These are phyloP conservation scores for Coendou prehensilis DNA, from an alignment of 2,797 vertebrate genomes.

Conservation along the genomic window DNA sequence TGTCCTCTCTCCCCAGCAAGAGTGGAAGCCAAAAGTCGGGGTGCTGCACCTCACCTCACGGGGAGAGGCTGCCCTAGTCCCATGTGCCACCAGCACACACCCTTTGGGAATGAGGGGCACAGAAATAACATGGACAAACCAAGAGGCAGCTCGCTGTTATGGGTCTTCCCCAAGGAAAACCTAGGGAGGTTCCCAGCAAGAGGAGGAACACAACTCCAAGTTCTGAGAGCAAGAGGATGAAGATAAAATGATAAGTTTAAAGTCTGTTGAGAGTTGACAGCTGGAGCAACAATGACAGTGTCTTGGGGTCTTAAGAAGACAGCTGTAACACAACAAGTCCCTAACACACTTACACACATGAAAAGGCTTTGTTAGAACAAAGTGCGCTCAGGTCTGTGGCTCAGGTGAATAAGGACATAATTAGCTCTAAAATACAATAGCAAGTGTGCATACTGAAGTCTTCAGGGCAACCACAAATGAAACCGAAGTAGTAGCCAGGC, in stretches of 20 bases:
- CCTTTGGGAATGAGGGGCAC: not conserved
- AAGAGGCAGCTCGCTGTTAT: too few species aligned
- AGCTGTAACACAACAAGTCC: not conserved
- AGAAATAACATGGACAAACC: not conserved
- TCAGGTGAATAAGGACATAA: not conserved
- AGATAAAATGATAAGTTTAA: not conserved
- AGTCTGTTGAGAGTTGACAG: too few species aligned
- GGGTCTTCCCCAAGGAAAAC: not conserved
- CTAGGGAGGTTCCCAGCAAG: not conserved
- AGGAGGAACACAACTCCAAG: not conserved
- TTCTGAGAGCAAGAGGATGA: not conserved
- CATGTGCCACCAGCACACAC: not conserved
- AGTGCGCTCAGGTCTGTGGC: too few species aligned
- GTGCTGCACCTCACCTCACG: too few species aligned
- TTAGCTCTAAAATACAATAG: not conserved
- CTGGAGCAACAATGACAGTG: not conserved
- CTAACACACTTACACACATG: rapidly evolving
- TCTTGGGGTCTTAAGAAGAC: not conserved
- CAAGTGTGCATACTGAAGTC: rapidly evolving
- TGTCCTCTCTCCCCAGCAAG: not conserved
- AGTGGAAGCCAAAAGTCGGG: not conserved
- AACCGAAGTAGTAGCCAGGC: not conserved
- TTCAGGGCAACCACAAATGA: rapidly evolving
- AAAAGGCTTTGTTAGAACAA: rapidly evolving
- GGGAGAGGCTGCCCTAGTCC: not conserved